A percentile compares a stretch with the other conserved stretches of the same genome.
phyloP scores from a whole-genome alignment of 2,888 invertebrate genomes.

The Norana najaformis region DNA sequence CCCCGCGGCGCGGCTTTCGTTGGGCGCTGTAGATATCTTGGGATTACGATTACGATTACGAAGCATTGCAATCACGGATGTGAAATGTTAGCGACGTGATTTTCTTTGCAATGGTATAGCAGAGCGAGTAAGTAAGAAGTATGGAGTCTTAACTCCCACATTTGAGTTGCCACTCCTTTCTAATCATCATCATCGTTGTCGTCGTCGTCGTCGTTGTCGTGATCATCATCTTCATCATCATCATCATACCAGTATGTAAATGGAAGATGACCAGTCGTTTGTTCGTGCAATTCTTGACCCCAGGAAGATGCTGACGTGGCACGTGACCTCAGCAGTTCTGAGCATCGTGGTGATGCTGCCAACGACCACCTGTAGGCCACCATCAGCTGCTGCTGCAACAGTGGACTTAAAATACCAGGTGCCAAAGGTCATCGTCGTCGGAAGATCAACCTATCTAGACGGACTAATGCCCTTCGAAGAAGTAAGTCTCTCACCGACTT shows the following conservation, averaged over 20 bases:
- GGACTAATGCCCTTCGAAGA: not conserved
- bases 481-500: not conserved
- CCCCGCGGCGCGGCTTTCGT: too few species aligned
- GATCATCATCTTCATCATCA: not conserved
- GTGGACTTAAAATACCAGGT: not conserved
- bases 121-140: too few species aligned
- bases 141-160: too few species aligned
- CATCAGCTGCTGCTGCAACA: not conserved
- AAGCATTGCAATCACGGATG: too few species aligned
- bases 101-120: too few species aligned
- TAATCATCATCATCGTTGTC: too few species aligned
- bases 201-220: too few species aligned
- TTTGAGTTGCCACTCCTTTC: too few species aligned
- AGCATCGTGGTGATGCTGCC: slow-evolving; percentile 3
- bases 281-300: not conserved
- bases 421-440: slow-evolving; percentile 1
- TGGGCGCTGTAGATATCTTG: too few species aligned
- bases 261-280: not conserved
- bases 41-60: too few species aligned
- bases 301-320: not conserved
- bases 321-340: not conserved
- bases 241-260: not conserved
- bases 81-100: too few species aligned
- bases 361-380: not conserved
- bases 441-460: not conserved